A percentile compares a stretch with the other conserved stretches of the same genome.
Evolutionary conservation across 2,888 invertebrate species (phyloP).

Genomic region (Theretra japonica): DNA sequence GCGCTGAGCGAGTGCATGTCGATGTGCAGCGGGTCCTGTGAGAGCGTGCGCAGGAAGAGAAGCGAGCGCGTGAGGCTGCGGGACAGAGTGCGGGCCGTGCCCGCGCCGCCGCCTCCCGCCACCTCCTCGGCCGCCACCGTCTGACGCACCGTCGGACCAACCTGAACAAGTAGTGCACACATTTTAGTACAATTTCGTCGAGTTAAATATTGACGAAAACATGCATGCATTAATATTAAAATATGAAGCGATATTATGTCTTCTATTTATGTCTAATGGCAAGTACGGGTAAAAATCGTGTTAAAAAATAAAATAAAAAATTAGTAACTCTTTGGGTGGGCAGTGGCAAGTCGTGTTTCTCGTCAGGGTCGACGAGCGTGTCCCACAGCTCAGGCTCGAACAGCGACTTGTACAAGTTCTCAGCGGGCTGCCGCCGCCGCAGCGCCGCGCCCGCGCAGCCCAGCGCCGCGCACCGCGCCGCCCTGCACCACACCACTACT

Average conservation of each 20-base stretch:
- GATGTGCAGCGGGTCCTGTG: slow-evolving; percentile 65
- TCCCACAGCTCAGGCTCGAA: slow-evolving; percentile 50
- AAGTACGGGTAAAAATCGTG: too few species aligned
- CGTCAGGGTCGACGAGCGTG: slow-evolving; percentile 44
- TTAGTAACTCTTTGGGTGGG: slow-evolving; percentile 39
- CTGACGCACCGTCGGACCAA: slow-evolving; percentile 41
- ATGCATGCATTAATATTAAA: too few species aligned
- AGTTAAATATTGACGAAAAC: too few species aligned
- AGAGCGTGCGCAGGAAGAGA: slow-evolving; percentile 64
- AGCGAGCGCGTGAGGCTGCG: slow-evolving; percentile 41
- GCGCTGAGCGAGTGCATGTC: slow-evolving; percentile 56
- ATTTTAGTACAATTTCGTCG: background rate
- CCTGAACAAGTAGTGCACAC: slow-evolving; percentile 33
- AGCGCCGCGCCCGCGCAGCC: slow-evolving; percentile 59
- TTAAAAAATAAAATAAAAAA: background rate
- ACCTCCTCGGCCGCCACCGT: slow-evolving; percentile 40
- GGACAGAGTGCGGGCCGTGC: slow-evolving; percentile 25
- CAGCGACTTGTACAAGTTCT: slow-evolving; percentile 45
- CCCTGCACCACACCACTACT: slow-evolving; percentile 39
- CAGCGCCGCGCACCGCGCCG: slow-evolving; percentile 57
- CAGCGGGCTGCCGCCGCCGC: slow-evolving; percentile 49
- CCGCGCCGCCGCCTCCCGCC: slow-evolving; percentile 13
- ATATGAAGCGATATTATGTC: too few species aligned
- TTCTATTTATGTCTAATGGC: too few species aligned
- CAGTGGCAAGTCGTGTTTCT: slow-evolving; percentile 44